Percentiles rank a stretch among this genome's conserved stretches.
Conservation (phyloP, 1,140 invertebrate genomes). For the Drosophila equinoxialis region DNA sequence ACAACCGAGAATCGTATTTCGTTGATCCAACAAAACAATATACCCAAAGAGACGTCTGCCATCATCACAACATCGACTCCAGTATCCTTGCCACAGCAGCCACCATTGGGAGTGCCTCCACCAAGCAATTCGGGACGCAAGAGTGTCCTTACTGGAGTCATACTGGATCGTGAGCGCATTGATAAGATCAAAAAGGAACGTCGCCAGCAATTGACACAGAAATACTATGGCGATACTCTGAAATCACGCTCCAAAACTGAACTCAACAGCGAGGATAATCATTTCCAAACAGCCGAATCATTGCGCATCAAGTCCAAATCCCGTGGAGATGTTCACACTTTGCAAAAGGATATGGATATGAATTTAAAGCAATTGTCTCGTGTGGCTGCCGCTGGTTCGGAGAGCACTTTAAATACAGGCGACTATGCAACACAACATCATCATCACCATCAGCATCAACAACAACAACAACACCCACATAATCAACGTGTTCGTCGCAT, state of each 20-base stretch:
- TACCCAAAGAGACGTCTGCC: constrained; percentile 47
- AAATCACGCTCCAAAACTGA: constrained; percentile 82
- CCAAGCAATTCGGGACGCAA: constrained; percentile 52
- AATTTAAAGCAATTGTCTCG: constrained; percentile 73
- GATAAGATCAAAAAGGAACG: constrained; percentile 96
- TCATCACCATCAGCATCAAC: constrained; percentile 36
- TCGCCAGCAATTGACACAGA: constrained; percentile 92
- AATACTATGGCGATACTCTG: constrained; percentile 93
- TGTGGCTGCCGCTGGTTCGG: constrained; percentile 62
- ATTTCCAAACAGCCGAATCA: constrained; percentile 68
- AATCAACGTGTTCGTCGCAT: constrained; percentile 72
- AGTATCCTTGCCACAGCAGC: not conserved
- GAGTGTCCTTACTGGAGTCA: constrained; percentile 82
- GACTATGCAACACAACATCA: constrained; percentile 10
- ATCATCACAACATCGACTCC: not conserved
- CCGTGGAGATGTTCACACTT: constrained; percentile 71
- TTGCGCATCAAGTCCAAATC: constrained; percentile 82
- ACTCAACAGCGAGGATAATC: constrained; percentile 71
- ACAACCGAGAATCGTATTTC: constrained; percentile 86
- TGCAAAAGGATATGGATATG: constrained; percentile 80
- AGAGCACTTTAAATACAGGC: constrained; percentile 56
- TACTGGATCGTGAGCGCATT: constrained; percentile 89
- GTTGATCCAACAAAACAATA: constrained; percentile 85
- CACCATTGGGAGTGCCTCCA: constrained; percentile 24
- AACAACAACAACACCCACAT: constrained; percentile 25